Conservation (phyloP, 1,140 invertebrate genomes). For the Antheraea pernyi region DNA sequence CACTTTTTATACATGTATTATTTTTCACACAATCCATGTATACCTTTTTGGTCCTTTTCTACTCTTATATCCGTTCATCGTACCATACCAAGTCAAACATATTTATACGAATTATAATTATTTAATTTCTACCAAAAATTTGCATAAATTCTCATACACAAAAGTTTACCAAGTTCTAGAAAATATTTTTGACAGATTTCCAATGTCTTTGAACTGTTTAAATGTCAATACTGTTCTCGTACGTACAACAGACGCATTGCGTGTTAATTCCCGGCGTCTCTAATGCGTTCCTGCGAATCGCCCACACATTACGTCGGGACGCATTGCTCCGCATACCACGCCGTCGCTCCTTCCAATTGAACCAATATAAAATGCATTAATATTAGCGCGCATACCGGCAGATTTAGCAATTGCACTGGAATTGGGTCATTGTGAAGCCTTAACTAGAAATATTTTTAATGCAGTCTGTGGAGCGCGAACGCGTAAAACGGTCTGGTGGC, state of each 20-base stretch:
- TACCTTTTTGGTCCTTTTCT: too few species aligned
- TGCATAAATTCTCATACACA: too few species aligned
- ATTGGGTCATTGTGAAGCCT: conserved; percentile 69
- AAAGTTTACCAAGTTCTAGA: too few species aligned
- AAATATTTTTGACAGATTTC: not conserved
- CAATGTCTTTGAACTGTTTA: not conserved
- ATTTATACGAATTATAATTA: too few species aligned
- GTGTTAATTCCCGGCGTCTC: conserved; percentile 60
- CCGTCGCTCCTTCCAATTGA: conserved; percentile 71
- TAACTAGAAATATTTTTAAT: conserved; percentile 26
- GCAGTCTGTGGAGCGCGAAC: conserved; percentile 12
- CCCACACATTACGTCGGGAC: conserved; percentile 54
- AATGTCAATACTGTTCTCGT: conserved; percentile 4
- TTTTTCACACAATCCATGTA: too few species aligned
- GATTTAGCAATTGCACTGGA: conserved; percentile 55
- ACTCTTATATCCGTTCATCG: too few species aligned
- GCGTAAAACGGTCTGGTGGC: conserved; percentile 30
- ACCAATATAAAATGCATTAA: conserved; percentile 79
- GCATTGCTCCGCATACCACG: conserved; percentile 56
- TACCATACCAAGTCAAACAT: too few species aligned
- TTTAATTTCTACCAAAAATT: too few species aligned
- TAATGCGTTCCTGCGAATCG: conserved; percentile 72
- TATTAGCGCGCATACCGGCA: conserved; percentile 56
- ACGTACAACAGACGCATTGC: conserved; percentile 21
- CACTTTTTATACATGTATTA: too few species aligned